Base-by-base conservation (phyloP, 2,797 vertebrate species). In the Microctenopoma steveboyesi region DNA sequence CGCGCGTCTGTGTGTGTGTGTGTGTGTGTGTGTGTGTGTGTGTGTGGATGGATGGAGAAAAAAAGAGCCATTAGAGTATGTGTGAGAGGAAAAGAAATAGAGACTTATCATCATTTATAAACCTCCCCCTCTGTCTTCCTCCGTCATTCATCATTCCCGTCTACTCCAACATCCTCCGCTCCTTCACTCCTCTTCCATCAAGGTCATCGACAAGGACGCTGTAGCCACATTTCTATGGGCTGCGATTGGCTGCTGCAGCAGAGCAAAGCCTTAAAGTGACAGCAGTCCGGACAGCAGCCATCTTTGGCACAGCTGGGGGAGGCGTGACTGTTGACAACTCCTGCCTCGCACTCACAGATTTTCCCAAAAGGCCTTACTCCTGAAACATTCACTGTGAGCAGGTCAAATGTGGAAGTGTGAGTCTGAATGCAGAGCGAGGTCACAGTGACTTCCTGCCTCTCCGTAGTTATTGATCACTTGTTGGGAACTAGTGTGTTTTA, bases 131-230 rank as follows among this genome's bases (percentile, higher is more conserved):
- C 43, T 1, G 11, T 64, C 46, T 9, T 45, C 51, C 48, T 42
- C 70, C 4, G 54, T 64, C 73, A 59, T 61, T 79, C 72, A 79
- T 79, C 79, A 28, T 46, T 64, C 14, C 53, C 63, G 22, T 72
- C 46, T 18, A 0, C 64, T 71, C 69, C 66, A 67, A 50, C 72
- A 76, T 74, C 65, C 56, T 73, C 64, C 33, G 8, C 77, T 74
- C 63, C 68, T 78, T 65, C 50, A 3, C 25, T 76, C 51, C 35
- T 52, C 56, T 50, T 66, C 64, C 66, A 69, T 84, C 88, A 94
- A 94, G 93, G 92, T 92, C 88, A 53, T 60, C 7, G 16, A 75
- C 91, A 92, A 93, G 88, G 92, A 91, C 88, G 35, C 65, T 46
- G 58, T 68, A 52, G 70, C 61, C 79, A 72, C 67, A 46, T 63